Evolutionary conservation across 2,797 vertebrate genomes (phyloP), one percentile per base, ranked within the genome.

Genomic region (Phoxinus dragarum): DNA sequence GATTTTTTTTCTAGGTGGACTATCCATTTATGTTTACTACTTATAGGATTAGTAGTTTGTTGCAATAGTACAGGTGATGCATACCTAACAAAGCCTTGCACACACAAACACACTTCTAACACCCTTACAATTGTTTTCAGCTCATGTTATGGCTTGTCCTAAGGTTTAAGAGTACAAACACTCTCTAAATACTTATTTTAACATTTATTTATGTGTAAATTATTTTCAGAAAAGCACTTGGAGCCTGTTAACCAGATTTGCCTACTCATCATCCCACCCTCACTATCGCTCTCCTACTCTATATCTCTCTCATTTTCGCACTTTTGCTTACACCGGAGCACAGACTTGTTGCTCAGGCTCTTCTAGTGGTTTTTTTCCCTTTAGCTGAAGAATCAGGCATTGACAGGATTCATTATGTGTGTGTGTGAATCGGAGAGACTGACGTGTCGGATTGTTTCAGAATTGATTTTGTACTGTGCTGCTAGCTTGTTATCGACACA

Each of bases 401-500:
- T 52, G 52, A 54, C 52, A 75, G 12, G 59, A 49, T 49, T 42
- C 10, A 14, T 23, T 75, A n/a, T 47, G 7, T 47, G 36, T 47
- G 49, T 82, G 34, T 75, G 23, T 38, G 14, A n/a, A 40, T 77
- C 9, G 21, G 64, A 84, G 38, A 80, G 69, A 49, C 49, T 68
- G 81, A 23, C 79, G 59, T 78, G 44, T 44, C 44, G n/a, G 36
- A 40, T 72, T 66, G 61, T 59, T 82, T 83, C 36, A 47, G 27
- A 40, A 80, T 86, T 17, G 7, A 82, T 80, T 77, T 73, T 49
- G 4, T 42, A 38, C 38, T 59, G 47, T 69, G 59, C 87, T 42
- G 75, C 84, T 56, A 80, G 80, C 59, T 75, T 86, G 47, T 73
- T 86, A 85, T 80, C 82, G 87, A 86, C 38, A 83, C 17, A 36